Conservation (phyloP, 2,888 invertebrate genomes). For the Allacma fusca region DNA sequence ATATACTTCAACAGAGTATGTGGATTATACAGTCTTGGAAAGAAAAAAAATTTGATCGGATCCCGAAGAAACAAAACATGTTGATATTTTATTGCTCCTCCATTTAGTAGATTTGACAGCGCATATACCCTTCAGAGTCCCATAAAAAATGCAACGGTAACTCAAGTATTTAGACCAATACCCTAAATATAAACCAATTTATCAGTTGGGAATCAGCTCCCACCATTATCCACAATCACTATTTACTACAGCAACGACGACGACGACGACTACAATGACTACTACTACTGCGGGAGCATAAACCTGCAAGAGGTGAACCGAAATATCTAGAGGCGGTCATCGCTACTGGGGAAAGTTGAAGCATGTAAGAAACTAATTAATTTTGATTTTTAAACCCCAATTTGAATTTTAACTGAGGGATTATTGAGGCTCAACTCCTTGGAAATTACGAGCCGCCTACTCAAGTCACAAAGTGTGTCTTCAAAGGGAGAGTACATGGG, state of each 20-base stretch:
- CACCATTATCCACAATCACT: too few relatives aligned
- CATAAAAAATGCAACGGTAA: constrained; percentile 22
- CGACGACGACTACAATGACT: too few relatives aligned
- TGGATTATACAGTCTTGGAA: too few relatives aligned
- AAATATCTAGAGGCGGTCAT: background rate
- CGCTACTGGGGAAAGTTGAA: constrained; percentile 29
- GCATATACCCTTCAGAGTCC: too few relatives aligned
- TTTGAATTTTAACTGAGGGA: constrained; percentile 28
- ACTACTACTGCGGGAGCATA: too few relatives aligned
- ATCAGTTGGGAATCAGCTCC: constrained; percentile 9
- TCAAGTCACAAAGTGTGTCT: background rate
- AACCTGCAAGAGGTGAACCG: background rate
- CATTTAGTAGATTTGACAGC: background rate
- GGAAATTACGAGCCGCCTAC: constrained; percentile 6
- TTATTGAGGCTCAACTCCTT: background rate
- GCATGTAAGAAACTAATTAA: constrained; percentile 39
- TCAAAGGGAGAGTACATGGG: background rate
- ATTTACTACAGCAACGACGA: too few relatives aligned
- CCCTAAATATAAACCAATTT: background rate
- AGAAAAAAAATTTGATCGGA: too few relatives aligned
- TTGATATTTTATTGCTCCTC: background rate
- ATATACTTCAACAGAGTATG: too few relatives aligned
- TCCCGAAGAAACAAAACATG: too few relatives aligned
- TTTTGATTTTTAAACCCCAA: constrained; percentile 29
- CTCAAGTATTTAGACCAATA: constrained; percentile 13